These are phyloP conservation scores for Tapirus terrestris DNA, from an alignment of 2,113 vertebrate genomes.

Conservation along the genomic window DNA sequence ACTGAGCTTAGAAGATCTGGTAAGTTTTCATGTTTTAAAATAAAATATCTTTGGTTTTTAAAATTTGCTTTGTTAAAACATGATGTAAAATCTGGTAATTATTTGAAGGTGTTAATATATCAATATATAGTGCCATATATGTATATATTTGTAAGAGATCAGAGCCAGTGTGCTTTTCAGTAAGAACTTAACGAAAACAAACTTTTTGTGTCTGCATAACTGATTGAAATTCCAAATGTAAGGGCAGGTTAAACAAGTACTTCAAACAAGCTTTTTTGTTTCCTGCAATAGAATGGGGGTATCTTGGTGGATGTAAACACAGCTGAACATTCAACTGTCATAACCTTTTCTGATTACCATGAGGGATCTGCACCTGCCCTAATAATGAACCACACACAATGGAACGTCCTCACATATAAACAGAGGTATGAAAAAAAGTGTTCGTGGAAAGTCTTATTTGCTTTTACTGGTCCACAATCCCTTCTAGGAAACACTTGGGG, in stretches of 20 bases:
- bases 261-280: background rate
- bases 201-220: background rate
- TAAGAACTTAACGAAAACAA: background rate
- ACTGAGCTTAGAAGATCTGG: conserved; percentile 91
- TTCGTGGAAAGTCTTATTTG: background rate
- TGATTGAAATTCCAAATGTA: background rate
- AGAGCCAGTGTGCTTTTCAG: conserved; percentile 1
- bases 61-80: conserved; percentile 12
- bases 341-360: conserved; percentile 94
- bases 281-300: conserved; percentile 88
- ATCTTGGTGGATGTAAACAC: conserved; percentile 94
- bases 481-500: background rate
- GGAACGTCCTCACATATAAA: conserved; percentile 87
- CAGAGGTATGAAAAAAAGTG: conserved; percentile 86
- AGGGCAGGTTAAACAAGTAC: background rate
- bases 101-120: background rate
- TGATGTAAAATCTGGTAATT: conserved; percentile 19
- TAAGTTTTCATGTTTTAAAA: conserved; percentile 80
- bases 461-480: background rate
- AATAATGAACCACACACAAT: conserved; percentile 94
- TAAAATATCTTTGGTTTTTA: conserved; percentile 10
- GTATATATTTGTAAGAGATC: background rate
- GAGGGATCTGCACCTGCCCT: conserved; percentile 95
- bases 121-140: background rate
- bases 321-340: conserved; percentile 91